Conservation (phyloP, 53 echinoderm and acorn worm species). For the Echinometra lucunter region DNA sequence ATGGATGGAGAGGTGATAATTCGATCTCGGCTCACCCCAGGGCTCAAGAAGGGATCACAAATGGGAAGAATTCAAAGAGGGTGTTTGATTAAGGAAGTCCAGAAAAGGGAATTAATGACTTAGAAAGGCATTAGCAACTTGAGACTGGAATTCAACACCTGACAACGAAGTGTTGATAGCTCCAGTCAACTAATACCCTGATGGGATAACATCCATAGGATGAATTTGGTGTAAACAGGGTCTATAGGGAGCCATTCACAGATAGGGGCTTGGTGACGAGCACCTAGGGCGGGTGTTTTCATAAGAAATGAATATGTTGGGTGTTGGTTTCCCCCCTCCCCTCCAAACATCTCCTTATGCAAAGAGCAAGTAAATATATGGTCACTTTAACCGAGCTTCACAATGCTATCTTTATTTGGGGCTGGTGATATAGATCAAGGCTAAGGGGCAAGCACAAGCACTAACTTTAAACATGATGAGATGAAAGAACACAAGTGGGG, state of each 20-base stretch:
- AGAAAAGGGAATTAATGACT: slow-evolving; percentile 48
- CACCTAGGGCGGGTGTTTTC: slow-evolving; percentile 50
- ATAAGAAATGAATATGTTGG: slow-evolving; percentile 11
- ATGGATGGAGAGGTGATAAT: not conserved
- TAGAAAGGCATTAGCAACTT: slow-evolving; percentile 31
- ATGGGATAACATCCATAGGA: slow-evolving; percentile 14
- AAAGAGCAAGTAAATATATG: slow-evolving; percentile 39
- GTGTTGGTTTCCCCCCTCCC: slow-evolving; percentile 35
- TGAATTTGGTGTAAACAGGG: slow-evolving; percentile 46
- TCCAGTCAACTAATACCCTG: slow-evolving; percentile 20
- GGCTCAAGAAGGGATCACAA: not conserved
- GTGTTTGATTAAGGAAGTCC: slow-evolving; percentile 38
- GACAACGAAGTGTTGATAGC: not conserved
- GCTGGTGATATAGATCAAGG: slow-evolving; percentile 34
- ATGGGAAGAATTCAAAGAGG: not conserved
- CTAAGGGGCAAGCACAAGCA: slow-evolving; percentile 64
- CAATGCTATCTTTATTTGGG: slow-evolving; percentile 36
- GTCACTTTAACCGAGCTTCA: slow-evolving; percentile 25
- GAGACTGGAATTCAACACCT: not conserved
- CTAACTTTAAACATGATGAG: slow-evolving; percentile 50
- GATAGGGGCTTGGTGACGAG: not conserved
- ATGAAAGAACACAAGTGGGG: slow-evolving; percentile 70
- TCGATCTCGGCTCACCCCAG: slow-evolving; percentile 30
- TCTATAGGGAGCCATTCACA: not conserved
- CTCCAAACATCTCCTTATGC: not conserved